Evolutionary conservation across 2,888 invertebrate species (phyloP).

Genomic region (Limenitis camilla): DNA sequence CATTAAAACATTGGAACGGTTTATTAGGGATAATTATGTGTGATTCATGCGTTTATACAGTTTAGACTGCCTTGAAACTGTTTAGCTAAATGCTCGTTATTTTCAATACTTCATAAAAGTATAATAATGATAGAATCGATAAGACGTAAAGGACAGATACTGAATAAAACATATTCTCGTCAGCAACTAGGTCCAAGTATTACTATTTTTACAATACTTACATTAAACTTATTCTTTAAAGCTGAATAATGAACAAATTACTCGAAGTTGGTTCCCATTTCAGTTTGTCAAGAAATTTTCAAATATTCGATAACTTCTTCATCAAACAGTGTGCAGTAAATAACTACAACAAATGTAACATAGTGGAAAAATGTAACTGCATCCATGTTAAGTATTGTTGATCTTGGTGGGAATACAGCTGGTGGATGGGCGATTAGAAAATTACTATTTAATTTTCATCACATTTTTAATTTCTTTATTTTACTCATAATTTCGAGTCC

Average conservation of each 20-base stretch:
- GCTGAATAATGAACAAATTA: too few species aligned
- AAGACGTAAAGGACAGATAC: background rate
- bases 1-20: constrained; percentile 26
- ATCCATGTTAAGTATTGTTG: constrained; percentile 34
- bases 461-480: too few species aligned
- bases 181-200: background rate
- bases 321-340: constrained; percentile 25
- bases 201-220: too few species aligned
- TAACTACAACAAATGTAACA: constrained; percentile 32
- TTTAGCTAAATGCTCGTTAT: constrained; percentile 7
- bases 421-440: too few species aligned
- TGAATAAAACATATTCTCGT: constrained; percentile 10
- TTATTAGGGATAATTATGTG: constrained; percentile 27
- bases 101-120: constrained; percentile 11
- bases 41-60: constrained; percentile 19
- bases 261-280: too few species aligned
- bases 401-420: background rate
- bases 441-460: too few species aligned
- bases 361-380: constrained; percentile 36
- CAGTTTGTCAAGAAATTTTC: background rate
- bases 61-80: constrained; percentile 14
- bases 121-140: constrained; percentile 6
- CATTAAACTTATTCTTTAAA: too few species aligned
- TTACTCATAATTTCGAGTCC: too few species aligned
- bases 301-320: background rate